These are phyloP conservation scores for Apodemus agrarius DNA, from an alignment of 2,797 vertebrate genomes.

Conservation along the genomic window DNA sequence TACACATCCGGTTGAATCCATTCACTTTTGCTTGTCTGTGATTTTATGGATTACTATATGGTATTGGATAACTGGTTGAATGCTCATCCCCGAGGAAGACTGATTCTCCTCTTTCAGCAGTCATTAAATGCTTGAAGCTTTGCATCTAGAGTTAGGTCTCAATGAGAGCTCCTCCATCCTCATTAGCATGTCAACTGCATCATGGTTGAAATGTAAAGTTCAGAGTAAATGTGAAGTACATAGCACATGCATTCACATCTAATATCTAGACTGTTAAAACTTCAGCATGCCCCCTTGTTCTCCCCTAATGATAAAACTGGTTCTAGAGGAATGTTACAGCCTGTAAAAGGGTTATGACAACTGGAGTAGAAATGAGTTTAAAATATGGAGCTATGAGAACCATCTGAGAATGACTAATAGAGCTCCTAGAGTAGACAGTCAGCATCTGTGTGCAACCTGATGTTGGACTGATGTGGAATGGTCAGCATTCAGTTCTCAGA, in stretches of 20 bases:
- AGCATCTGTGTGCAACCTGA: not conserved
- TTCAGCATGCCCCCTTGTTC: no score
- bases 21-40: not conserved
- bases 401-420: not conserved
- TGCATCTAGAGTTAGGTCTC: not conserved
- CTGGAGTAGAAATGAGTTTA: not conserved
- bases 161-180: not conserved
- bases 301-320: not conserved
- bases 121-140: not conserved
- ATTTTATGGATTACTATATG: not conserved
- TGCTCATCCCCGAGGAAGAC: not conserved
- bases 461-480: not conserved
- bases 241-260: not conserved
- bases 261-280: not conserved
- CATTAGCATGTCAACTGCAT: not conserved
- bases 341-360: not conserved
- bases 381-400: not conserved
- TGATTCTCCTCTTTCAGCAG: not conserved
- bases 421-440: not conserved
- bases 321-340: not conserved
- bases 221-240: not conserved
- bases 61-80: not conserved
- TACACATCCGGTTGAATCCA: not conserved
- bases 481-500: not conserved
- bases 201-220: not conserved